phyloP scores from a whole-genome alignment of 2,797 vertebrate genomes.

The Scyliorhinus canicula region DNA sequence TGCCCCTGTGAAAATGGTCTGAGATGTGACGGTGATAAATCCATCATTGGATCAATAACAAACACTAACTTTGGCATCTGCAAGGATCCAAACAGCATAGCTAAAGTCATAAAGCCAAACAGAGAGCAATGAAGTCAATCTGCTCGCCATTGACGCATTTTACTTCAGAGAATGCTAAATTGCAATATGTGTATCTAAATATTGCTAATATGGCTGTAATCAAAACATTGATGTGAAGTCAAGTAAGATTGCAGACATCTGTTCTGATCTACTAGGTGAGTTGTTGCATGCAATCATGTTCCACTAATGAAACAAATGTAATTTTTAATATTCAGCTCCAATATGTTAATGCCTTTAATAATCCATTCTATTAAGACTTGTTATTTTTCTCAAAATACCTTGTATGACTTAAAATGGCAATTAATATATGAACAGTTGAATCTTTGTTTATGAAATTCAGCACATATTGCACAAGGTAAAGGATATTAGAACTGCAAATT shows the following conservation, averaged over 20 bases:
- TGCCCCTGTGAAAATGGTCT: conserved; percentile 67
- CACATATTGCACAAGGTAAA: neutral
- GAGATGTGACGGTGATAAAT: conserved; percentile 53
- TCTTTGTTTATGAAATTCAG: neutral
- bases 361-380: neutral
- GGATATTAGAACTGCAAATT: neutral
- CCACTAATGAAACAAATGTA: neutral
- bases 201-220: neutral
- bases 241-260: neutral
- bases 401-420: neutral
- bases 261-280: neutral
- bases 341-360: neutral
- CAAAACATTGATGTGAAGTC: neutral
- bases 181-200: neutral
- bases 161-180: neutral
- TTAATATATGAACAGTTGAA: neutral
- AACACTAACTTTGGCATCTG: conserved; percentile 63
- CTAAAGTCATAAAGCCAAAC: neutral
- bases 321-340: neutral
- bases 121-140: neutral
- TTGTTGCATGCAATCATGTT: neutral
- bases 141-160: neutral
- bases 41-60: conserved; percentile 60
- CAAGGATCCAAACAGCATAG: conserved; percentile 45
- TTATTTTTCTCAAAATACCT: neutral